These are phyloP conservation scores for human (Homo sapiens) DNA, from an alignment of 2,113 vertebrate species.

Conservation along the genomic window GRCh38 chr4:124144501-124145000, in stretches of 20 bases:
- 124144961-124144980: neutral
- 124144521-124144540: conserved; percentile 87
- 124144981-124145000: neutral
- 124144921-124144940: neutral
- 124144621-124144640: conserved; percentile 75
- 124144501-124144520: conserved; percentile 84
- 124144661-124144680: conserved; percentile 58
- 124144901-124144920: neutral
- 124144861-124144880: neutral
- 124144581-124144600: conserved; percentile 81
- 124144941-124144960: neutral
- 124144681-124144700: neutral
- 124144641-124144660: conserved; percentile 78
- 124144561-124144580: conserved; percentile 83
- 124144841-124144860: neutral
- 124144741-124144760: neutral
- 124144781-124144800: neutral
- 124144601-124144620: conserved; percentile 80
- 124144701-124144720: neutral
- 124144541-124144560: conserved; percentile 82
- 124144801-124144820: neutral
- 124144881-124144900: neutral
- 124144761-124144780: neutral
- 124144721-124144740: neutral
- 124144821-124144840: neutral